Conservation (phyloP, 2,797 vertebrate species). For the Chiloscyllium punctatum region DNA sequence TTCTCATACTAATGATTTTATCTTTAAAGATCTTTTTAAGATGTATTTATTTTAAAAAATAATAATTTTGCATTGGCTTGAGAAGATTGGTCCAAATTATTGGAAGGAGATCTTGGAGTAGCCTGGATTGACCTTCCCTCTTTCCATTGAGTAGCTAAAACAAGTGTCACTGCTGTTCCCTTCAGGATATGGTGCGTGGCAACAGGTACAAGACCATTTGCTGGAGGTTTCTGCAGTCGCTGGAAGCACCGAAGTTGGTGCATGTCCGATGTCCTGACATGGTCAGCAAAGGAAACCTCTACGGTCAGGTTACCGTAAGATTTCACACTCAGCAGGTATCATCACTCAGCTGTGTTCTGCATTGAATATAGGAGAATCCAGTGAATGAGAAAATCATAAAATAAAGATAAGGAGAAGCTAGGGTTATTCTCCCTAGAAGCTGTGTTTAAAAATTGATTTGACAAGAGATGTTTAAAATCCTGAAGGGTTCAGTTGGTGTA, state of each 20-base stretch:
- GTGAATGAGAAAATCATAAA: neutral
- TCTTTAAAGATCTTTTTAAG: neutral
- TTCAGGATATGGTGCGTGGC: constrained; percentile 84
- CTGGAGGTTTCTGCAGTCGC: constrained; percentile 78
- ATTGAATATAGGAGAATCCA: neutral
- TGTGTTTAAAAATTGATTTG: neutral
- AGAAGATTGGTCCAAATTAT: neutral
- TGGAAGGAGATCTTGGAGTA: neutral
- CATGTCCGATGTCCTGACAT: constrained; percentile 73
- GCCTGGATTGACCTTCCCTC: neutral
- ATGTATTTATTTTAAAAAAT: neutral
- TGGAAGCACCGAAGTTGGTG: constrained; percentile 76
- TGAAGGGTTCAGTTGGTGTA: neutral
- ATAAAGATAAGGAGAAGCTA: neutral
- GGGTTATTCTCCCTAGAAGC: neutral
- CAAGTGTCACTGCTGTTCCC: neutral
- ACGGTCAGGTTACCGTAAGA: constrained; percentile 83
- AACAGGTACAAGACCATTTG: constrained; percentile 76
- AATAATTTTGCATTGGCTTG: neutral
- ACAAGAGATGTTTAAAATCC: neutral
- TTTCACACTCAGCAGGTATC: constrained; percentile 82
- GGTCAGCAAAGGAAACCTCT: constrained; percentile 71
- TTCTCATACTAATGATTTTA: neutral
- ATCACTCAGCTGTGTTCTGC: neutral
- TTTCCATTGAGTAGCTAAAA: neutral